Base-by-base conservation (phyloP, 2,888 invertebrate species). In the Phragmatobia fuliginosa region DNA sequence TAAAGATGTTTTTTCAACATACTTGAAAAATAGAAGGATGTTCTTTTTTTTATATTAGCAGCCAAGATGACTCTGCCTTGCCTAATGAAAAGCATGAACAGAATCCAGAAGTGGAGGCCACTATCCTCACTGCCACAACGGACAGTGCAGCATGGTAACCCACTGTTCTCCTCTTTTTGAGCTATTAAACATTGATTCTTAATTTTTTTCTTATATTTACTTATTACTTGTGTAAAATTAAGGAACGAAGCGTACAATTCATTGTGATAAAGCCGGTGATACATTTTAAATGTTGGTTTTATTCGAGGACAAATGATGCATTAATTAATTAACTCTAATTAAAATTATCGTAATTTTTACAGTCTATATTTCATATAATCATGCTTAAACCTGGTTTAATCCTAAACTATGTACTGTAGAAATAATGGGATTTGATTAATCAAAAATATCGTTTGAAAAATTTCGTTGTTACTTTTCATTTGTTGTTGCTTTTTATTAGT, bases 371-470 rank as follows among this genome's bases (percentile, higher is more conserved):
- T 6, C 14, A 14, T 32, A 11, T 45, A 8, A 11, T 28, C 36
- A 32, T 36, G 41, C 62, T 62, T 58, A 58, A 70, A 58, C 66
- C 66, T 70, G 66, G 66, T 70, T 70, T 66, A 38, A 70, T 59
- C 31, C 18, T 31, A 21, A 62, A 28, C 45, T 28, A 62, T 16
- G 28, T 25, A 31, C 11, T 4, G 11, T 11, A 2, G 5, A 49
- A 16, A 16, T 14, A 38, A 18, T 38, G 25, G 25, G 14, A 18
- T 28, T 38, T 61, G 3, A 2, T n/a, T 28, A 2, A 25, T 56
- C 14, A 4, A n/a, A n/a, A n/a, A n/a, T n/a, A n/a, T n/a, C n/a
- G n/a, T n/a, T n/a, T n/a, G n/a, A n/a, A n/a, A n/a, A n/a, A n/a
- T n/a, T n/a, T 61, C n/a, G 38, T 1, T 36, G 38, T 38, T 61